These are phyloP conservation scores for Rhyzopertha dominica DNA, from an alignment of 1,140 invertebrate species.

Conservation along the genomic window DNA sequence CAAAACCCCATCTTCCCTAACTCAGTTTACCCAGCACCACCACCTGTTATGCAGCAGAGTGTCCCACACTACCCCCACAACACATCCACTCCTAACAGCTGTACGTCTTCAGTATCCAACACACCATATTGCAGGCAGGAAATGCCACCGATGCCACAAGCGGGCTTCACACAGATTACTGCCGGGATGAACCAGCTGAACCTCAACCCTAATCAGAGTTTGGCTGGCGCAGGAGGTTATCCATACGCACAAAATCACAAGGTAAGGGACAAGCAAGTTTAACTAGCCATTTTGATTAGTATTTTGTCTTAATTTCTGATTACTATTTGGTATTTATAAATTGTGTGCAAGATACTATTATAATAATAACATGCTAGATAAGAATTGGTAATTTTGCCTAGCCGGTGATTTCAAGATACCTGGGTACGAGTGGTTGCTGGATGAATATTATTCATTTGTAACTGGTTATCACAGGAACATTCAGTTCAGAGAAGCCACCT, in stretches of 20 bases:
- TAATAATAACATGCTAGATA: no score
- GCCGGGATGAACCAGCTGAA: constrained; percentile 9
- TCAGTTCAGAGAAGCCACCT: no score
- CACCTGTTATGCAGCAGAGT: constrained; percentile 16
- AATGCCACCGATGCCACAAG: neutral
- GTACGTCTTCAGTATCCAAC: constrained; percentile 13
- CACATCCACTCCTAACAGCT: constrained; percentile 32
- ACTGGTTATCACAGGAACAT: no score
- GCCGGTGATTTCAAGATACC: no score
- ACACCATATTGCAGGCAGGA: constrained; percentile 3
- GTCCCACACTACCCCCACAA: constrained; percentile 28
- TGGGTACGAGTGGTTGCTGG: no score
- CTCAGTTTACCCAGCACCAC: constrained; percentile 9
- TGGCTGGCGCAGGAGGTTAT: constrained; percentile 32
- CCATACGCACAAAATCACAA: constrained; percentile 19
- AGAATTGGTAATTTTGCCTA: no score
- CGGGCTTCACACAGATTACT: constrained; percentile 8
- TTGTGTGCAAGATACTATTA: no score
- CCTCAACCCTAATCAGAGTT: constrained; percentile 7
- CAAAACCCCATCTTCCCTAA: constrained; percentile 23
- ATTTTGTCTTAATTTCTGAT: no score
- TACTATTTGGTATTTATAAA: no score
- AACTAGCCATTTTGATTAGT: no score
- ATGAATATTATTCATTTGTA: no score
- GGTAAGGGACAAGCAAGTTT: constrained; percentile 8